Evolutionary conservation across 2,113 vertebrate genomes (phyloP).

Genomic region (Conger conger): DNA sequence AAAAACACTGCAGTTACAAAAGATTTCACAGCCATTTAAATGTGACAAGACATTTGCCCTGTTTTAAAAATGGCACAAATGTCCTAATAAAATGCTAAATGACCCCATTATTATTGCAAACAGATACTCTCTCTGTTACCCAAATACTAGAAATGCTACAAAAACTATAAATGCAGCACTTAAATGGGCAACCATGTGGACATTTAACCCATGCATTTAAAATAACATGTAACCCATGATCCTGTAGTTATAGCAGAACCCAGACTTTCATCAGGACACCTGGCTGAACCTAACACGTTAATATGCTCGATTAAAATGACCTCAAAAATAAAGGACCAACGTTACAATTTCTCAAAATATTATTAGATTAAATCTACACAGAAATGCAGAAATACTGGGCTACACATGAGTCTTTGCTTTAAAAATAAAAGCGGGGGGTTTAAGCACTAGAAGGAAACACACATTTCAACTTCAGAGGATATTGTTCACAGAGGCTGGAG

Average conservation of each 20-base stretch:
- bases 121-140: background rate
- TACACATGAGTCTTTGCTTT: background rate
- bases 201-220: background rate
- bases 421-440: background rate
- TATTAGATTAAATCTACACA: background rate
- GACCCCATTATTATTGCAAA: background rate
- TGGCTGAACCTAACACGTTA: background rate
- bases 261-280: background rate
- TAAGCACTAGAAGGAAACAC: background rate
- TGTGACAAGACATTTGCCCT: constrained; percentile 67
- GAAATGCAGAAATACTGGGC: background rate
- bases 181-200: background rate
- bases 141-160: background rate
- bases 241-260: background rate
- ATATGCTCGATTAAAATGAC: background rate
- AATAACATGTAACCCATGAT: background rate
- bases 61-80: constrained; percentile 68
- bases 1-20: constrained; percentile 82
- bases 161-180: background rate
- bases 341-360: background rate
- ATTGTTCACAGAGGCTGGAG: background rate
- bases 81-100: background rate
- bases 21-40: constrained; percentile 60
- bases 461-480: background rate
- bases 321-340: background rate